Conservation (phyloP, 2,797 vertebrate species). For the Sebastes iracundus region DNA sequence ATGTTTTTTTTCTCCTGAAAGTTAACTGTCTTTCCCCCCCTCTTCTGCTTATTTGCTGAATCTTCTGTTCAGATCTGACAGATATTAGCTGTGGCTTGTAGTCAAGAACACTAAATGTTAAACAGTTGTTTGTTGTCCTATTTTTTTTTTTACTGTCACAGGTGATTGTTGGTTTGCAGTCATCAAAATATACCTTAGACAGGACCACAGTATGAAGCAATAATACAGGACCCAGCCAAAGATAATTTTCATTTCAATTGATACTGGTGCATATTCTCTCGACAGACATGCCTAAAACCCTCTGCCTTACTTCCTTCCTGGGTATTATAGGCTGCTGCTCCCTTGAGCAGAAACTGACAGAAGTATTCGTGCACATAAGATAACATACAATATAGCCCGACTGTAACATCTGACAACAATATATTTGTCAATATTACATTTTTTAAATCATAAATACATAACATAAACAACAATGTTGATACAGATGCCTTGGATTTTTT, state of each 20-base stretch:
- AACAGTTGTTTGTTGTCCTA: neutral
- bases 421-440: neutral
- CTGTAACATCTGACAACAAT: neutral
- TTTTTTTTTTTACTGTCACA: slow-evolving; percentile 18
- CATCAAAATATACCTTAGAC: neutral
- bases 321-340: neutral
- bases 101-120: neutral
- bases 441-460: neutral
- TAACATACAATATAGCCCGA: too few species aligned
- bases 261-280: neutral
- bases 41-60: slow-evolving; percentile 14
- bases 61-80: slow-evolving; percentile 15
- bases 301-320: neutral
- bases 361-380: neutral
- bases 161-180: neutral
- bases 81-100: neutral
- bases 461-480: neutral
- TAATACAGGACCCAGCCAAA: neutral
- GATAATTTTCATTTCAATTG: neutral
- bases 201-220: neutral
- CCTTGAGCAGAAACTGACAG: neutral
- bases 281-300: neutral
- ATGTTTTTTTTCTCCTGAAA: neutral
- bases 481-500: neutral
- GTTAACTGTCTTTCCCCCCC: neutral